Evolutionary conservation across 2,113 vertebrate genomes (phyloP).

Genomic region (Microtus oregoni): DNA sequence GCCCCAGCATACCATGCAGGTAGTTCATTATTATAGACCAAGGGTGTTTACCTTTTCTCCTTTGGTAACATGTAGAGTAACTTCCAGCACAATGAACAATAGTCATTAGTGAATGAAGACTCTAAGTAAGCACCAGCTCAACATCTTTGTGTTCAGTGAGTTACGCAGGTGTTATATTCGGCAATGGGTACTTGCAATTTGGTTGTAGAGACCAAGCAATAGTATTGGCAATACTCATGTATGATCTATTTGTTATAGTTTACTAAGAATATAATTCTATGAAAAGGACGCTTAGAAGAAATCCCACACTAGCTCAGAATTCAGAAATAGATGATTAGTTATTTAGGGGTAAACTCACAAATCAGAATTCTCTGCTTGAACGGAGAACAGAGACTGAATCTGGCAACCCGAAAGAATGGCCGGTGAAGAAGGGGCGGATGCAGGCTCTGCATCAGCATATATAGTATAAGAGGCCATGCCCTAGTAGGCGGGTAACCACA

Average conservation of each 20-base stretch:
- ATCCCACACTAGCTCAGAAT: too few relatives aligned
- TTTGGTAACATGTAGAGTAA: neutral
- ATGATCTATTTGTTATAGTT: neutral
- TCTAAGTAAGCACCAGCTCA: neutral
- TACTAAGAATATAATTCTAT: neutral
- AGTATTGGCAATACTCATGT: neutral
- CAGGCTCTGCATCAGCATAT: too few relatives aligned
- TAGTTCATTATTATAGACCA: neutral
- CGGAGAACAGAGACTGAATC: too few relatives aligned
- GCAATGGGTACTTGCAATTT: neutral
- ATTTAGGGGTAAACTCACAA: too few relatives aligned
- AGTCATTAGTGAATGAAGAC: neutral
- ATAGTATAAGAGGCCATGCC: too few relatives aligned
- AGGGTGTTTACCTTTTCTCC: neutral
- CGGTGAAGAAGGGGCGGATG: fast-evolving
- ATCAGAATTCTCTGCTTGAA: too few relatives aligned
- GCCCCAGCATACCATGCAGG: neutral
- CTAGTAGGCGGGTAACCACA: too few relatives aligned
- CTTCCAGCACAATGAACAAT: neutral
- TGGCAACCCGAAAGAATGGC: too few relatives aligned
- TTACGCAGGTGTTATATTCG: neutral
- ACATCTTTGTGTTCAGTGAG: neutral
- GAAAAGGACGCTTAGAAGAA: too few relatives aligned
- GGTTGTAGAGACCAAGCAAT: neutral
- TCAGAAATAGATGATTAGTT: too few relatives aligned